These are phyloP conservation scores for Recurvirostra avosetta DNA, from an alignment of 2,113 vertebrate genomes.

Conservation along the genomic window DNA sequence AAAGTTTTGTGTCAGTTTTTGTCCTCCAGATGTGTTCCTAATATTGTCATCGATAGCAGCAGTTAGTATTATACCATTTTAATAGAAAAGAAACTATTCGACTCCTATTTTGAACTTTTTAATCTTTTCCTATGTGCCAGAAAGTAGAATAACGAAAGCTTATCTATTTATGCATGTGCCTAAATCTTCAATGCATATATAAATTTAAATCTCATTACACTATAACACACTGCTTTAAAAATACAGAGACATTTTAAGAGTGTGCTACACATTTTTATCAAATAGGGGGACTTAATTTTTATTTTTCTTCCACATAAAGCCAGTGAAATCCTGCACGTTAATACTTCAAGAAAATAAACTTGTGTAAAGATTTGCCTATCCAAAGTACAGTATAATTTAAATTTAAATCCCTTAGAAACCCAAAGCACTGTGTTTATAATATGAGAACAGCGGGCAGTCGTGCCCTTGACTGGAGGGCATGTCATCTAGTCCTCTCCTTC, in stretches of 20 bases:
- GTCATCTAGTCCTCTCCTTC: conserved; percentile 75
- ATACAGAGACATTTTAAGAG: conserved; percentile 52
- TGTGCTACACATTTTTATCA: conserved; percentile 60
- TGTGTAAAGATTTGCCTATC: conserved; percentile 70
- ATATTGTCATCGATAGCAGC: neutral
- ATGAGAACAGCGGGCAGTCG: conserved; percentile 75
- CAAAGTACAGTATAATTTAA: conserved; percentile 73
- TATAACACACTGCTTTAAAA: conserved; percentile 58
- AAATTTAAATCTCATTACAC: conserved; percentile 67
- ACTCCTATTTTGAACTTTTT: conserved; percentile 43
- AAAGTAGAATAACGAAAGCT: conserved; percentile 48
- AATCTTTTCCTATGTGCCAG: conserved; percentile 26
- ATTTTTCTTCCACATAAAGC: conserved; percentile 53
- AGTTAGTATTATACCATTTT: neutral
- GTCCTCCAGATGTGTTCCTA: neutral
- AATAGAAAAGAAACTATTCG: neutral
- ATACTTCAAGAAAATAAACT: conserved; percentile 70
- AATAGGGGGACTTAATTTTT: conserved; percentile 55
- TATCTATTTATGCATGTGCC: conserved; percentile 41
- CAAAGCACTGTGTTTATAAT: conserved; percentile 74
- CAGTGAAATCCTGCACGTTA: conserved; percentile 62
- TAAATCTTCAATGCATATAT: conserved; percentile 59
- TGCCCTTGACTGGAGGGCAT: conserved; percentile 86
- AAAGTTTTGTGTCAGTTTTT: conserved; percentile 35
- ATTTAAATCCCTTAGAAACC: conserved; percentile 73